Evolutionary conservation across 1,140 invertebrate species (phyloP).

Genomic region (Drosophila setifemur): DNA sequence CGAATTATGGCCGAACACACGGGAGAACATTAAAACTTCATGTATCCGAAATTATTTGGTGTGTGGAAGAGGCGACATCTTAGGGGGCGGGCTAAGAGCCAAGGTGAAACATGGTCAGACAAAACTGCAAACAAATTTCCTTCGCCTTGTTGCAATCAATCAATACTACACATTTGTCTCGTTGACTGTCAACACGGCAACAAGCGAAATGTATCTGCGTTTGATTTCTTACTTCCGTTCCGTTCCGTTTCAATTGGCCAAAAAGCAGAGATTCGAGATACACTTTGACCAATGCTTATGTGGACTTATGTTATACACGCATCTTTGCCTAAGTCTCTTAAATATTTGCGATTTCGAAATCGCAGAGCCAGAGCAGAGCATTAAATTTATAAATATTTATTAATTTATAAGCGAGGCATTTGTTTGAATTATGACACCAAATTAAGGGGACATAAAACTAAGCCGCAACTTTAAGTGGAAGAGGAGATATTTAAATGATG

Average conservation of each 20-base stretch:
- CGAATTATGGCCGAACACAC: constrained; percentile 19
- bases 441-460: constrained; percentile 20
- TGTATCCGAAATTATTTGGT: constrained; percentile 5
- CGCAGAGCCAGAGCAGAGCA: not conserved
- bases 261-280: constrained; percentile 2
- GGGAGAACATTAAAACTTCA: constrained; percentile 20
- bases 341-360: constrained; percentile 28
- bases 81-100: constrained; percentile 20
- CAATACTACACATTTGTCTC: constrained; percentile 34
- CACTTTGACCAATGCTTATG: constrained; percentile 30
- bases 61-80: not conserved
- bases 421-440: constrained; percentile 49
- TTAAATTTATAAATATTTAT: constrained; percentile 41
- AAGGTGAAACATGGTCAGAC: constrained; percentile 35
- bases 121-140: constrained; percentile 68
- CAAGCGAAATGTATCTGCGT: constrained; percentile 13
- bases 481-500: no score
- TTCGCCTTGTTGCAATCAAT: constrained; percentile 57
- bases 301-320: not conserved
- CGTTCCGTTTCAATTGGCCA: constrained; percentile 21
- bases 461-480: constrained; percentile 14
- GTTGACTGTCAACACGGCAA: constrained; percentile 34
- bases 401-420: constrained; percentile 32
- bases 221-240: constrained; percentile 26
- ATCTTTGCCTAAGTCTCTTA: constrained; percentile 34